A percentile compares a stretch with the other conserved stretches of the same genome.
These are phyloP conservation scores for Ornithoptera alexandrae DNA, from an alignment of 2,888 invertebrate species.

Conservation along the genomic window DNA sequence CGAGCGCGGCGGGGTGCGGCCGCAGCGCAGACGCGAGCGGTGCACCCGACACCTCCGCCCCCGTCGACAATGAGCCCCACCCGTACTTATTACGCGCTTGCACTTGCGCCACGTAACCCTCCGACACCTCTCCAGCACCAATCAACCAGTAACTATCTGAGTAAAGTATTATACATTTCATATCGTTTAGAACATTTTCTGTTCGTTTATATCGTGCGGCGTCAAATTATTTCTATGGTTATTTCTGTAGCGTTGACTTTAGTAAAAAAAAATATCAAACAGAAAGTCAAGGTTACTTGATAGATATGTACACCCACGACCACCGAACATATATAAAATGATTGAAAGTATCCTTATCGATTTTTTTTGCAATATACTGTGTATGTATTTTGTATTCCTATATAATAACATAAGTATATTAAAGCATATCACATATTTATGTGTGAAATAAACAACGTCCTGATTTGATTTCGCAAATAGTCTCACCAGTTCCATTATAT, in stretches of 20 bases:
- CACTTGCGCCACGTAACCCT: conserved; percentile 86
- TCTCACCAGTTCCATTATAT: conserved; percentile 87
- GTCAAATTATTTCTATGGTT: too few species aligned
- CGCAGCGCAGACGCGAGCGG: conserved; percentile 39
- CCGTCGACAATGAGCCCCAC: conserved; percentile 87
- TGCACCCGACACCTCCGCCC: conserved; percentile 74
- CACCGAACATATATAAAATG: too few species aligned
- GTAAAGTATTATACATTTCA: neutral
- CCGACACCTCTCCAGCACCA: conserved; percentile 81
- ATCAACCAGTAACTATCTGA: conserved; percentile 90
- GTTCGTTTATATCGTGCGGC: too few species aligned
- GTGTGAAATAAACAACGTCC: too few species aligned
- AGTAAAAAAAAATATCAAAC: too few species aligned
- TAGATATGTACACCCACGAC: too few species aligned
- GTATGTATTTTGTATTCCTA: too few species aligned
- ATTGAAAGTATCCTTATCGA: too few species aligned
- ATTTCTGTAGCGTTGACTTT: too few species aligned
- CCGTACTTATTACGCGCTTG: conserved; percentile 90
- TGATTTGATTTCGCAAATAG: neutral
- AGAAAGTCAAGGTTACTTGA: too few species aligned
- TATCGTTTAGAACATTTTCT: neutral
- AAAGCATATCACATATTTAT: neutral
- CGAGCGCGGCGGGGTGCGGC: conserved; percentile 39
- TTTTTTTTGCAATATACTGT: too few species aligned
- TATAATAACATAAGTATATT: neutral